These are phyloP conservation scores for Minunthozetes semirufus DNA, from an alignment of 2,888 invertebrate species.

Conservation along the genomic window DNA sequence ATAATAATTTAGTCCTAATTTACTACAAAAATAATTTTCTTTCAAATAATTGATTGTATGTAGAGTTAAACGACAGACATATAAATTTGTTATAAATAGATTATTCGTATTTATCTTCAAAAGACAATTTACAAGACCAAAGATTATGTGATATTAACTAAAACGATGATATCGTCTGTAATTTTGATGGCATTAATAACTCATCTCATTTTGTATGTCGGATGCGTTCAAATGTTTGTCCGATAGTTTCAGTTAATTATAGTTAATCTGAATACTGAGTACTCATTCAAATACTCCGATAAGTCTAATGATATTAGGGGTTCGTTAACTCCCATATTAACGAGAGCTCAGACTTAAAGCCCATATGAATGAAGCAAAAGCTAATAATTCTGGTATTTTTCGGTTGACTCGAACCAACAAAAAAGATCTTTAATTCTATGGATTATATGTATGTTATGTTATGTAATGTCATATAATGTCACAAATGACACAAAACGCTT, in stretches of 20 bases:
- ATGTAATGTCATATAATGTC: too few relatives aligned
- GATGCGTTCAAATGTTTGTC: not conserved
- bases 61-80: not conserved
- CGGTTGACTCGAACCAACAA: not conserved
- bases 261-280: not conserved
- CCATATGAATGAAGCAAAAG: not conserved
- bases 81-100: not conserved
- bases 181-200: not conserved
- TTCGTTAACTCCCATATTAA: not conserved
- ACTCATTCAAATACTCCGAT: not conserved
- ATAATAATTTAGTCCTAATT: too few relatives aligned
- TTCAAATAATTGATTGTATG: too few relatives aligned
- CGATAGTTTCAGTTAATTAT: slow-evolving; percentile 10
- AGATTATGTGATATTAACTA: not conserved
- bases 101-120: not conserved
- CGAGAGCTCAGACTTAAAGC: not conserved
- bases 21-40: too few relatives aligned
- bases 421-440: not conserved
- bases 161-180: not conserved
- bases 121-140: not conserved
- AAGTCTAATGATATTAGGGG: not conserved
- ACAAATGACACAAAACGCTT: slow-evolving; percentile 9
- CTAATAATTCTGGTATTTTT: not conserved
- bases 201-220: not conserved
- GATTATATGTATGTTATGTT: slow-evolving; percentile 18